phyloP scores from a whole-genome alignment of 2,113 vertebrate species.

The Irena cyanogastra region DNA sequence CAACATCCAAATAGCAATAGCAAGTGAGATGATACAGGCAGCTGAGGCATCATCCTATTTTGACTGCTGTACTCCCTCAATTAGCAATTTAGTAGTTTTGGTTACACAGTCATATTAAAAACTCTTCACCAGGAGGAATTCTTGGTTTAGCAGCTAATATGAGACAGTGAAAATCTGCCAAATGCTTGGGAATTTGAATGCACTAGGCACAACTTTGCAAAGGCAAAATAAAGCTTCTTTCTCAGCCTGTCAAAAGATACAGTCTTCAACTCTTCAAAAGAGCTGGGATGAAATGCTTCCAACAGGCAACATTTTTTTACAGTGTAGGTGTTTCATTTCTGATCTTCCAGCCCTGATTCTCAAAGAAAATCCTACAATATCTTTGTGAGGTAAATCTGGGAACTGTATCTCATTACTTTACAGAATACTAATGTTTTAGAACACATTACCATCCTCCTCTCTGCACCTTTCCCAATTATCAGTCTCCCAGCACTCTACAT shows the following conservation, averaged over 20 bases:
- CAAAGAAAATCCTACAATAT: not conserved
- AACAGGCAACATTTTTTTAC: not conserved
- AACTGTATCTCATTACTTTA: not conserved
- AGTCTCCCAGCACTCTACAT: not conserved
- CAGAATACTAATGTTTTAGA: not conserved
- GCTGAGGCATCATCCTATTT: not conserved
- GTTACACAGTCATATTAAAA: not conserved
- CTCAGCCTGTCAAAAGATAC: not conserved
- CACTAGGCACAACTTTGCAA: slow-evolving; percentile 24
- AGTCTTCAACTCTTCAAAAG: not conserved
- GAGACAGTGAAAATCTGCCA: slow-evolving; percentile 14
- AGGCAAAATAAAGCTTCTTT: not conserved
- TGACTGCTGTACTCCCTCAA: not conserved
- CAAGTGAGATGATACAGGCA: not conserved
- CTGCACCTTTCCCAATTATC: not conserved
- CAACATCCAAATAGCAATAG: not conserved
- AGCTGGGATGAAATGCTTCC: not conserved
- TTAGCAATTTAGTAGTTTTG: not conserved
- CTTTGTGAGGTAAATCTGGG: not conserved
- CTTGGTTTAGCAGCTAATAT: not conserved
- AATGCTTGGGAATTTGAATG: not conserved
- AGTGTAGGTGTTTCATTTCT: not conserved
- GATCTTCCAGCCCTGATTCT: not conserved
- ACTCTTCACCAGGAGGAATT: not conserved
- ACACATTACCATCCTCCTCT: not conserved